phyloP scores from a whole-genome alignment of 2,888 invertebrate species.

The Baronia brevicornis region DNA sequence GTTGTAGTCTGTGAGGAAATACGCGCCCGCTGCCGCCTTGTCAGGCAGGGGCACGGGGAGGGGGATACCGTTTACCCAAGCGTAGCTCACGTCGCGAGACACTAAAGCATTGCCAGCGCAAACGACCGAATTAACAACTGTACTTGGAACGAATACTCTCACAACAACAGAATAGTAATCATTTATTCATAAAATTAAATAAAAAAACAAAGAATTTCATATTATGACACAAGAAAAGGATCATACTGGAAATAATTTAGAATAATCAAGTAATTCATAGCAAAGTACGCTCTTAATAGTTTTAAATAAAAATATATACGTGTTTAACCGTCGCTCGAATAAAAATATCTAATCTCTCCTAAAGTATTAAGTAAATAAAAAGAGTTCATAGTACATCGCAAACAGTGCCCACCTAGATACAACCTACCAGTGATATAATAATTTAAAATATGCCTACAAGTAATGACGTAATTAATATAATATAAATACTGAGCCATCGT shows the following conservation, averaged over 20 bases:
- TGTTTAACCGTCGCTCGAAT: slow-evolving; percentile 68
- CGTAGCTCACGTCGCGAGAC: slow-evolving; percentile 9
- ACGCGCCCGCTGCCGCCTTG: background rate
- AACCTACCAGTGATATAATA: slow-evolving; percentile 15
- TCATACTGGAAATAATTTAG: slow-evolving; percentile 62
- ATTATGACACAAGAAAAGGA: slow-evolving; percentile 64
- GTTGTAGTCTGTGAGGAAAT: slow-evolving; percentile 18
- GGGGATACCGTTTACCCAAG: too few species aligned
- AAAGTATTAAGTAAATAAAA: slow-evolving; percentile 65
- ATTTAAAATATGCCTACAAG: slow-evolving; percentile 15
- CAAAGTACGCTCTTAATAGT: slow-evolving; percentile 64
- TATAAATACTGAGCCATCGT: slow-evolving; percentile 12
- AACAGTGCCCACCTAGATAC: slow-evolving; percentile 42
- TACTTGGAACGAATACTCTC: slow-evolving; percentile 10
- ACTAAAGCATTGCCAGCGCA: slow-evolving; percentile 27
- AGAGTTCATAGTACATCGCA: slow-evolving; percentile 60
- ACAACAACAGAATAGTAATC: slow-evolving; percentile 33
- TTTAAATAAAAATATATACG: slow-evolving; percentile 67
- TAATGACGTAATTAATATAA: slow-evolving; percentile 13
- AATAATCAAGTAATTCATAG: slow-evolving; percentile 63
- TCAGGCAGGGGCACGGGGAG: background rate
- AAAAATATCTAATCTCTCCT: slow-evolving; percentile 70
- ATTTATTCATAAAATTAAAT: slow-evolving; percentile 62
- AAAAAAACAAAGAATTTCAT: slow-evolving; percentile 67
- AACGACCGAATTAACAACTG: slow-evolving; percentile 28